Conservation (phyloP, 2,888 invertebrate genomes). For the Dioctria linearis region DNA sequence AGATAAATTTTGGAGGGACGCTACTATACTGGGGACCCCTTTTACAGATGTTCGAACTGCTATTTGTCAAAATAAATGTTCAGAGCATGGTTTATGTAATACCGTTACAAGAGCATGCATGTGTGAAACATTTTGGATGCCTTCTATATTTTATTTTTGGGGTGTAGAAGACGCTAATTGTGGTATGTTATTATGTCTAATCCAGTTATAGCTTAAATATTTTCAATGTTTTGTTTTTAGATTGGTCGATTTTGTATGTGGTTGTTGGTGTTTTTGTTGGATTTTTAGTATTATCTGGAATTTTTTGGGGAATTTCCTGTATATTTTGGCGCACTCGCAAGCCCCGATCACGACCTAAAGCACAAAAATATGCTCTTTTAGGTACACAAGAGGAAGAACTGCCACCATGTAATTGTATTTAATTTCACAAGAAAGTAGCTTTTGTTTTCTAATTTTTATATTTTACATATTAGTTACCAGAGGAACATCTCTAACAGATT, state of each 20-base stretch:
- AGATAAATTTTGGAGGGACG: constrained; percentile 80
- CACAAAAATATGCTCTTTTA: constrained; percentile 81
- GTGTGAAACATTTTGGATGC: constrained; percentile 98
- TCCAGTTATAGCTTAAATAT: background rate
- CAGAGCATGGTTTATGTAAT: constrained; percentile 92
- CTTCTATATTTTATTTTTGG: constrained; percentile 80
- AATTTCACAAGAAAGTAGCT: background rate
- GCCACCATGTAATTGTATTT: constrained; percentile 65
- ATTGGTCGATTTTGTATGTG: constrained; percentile 95
- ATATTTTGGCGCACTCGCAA: constrained; percentile 74
- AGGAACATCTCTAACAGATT: constrained; percentile 78
- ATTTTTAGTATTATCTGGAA: constrained; percentile 76
- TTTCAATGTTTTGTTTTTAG: constrained; percentile 70
- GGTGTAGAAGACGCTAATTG: constrained; percentile 84
- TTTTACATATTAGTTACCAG: constrained; percentile 64
- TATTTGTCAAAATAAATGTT: constrained; percentile 93
- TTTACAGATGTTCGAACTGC: constrained; percentile 85
- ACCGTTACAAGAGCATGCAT: constrained; percentile 86
- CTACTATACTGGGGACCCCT: constrained; percentile 79
- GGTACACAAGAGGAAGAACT: constrained; percentile 79
- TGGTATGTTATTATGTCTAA: constrained; percentile 73
- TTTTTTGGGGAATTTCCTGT: constrained; percentile 78
- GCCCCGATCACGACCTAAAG: constrained; percentile 74
- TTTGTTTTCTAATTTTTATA: background rate
- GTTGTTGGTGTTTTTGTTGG: constrained; percentile 80